Conservation (phyloP, 2,888 invertebrate genomes). For the Tetropium fuscum region DNA sequence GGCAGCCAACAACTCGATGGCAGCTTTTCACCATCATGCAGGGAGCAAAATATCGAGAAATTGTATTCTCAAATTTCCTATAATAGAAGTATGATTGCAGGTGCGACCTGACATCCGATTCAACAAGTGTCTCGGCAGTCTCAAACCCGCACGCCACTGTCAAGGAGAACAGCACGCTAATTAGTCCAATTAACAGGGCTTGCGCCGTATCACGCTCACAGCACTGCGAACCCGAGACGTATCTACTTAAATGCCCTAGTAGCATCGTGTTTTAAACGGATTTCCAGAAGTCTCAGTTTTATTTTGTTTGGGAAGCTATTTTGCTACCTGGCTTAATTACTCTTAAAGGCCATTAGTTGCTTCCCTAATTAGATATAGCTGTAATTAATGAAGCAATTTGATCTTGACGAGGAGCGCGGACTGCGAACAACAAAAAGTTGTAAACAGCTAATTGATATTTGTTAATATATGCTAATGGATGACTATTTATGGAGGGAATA, state of each 20-base stretch:
- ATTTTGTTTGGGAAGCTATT: conserved; percentile 1
- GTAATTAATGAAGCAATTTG: conserved; percentile 16
- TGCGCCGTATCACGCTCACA: conserved; percentile 30
- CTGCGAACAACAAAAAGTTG: not conserved
- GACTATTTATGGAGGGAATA: too few relatives aligned
- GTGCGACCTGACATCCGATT: conserved; percentile 17
- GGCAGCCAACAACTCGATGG: too few relatives aligned
- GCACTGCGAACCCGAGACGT: conserved; percentile 6
- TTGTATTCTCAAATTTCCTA: not conserved
- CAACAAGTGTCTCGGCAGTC: conserved; percentile 43
- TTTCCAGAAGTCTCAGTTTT: conserved; percentile 17
- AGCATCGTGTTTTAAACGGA: not conserved
- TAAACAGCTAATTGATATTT: conserved; percentile 4
- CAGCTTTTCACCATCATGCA: too few relatives aligned
- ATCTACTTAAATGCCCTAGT: not conserved
- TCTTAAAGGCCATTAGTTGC: conserved; percentile 10
- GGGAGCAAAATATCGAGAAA: too few relatives aligned
- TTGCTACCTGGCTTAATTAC: conserved; percentile 9
- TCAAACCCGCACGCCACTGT: conserved; percentile 42
- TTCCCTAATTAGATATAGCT: conserved; percentile 17
- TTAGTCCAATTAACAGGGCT: conserved; percentile 45
- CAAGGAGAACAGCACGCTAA: conserved; percentile 45
- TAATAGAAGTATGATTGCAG: conserved; percentile 19
- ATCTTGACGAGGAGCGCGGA: not conserved
- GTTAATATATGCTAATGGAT: not conserved